phyloP scores from a whole-genome alignment of 1,140 invertebrate genomes.

The Hyphantria cunea region DNA sequence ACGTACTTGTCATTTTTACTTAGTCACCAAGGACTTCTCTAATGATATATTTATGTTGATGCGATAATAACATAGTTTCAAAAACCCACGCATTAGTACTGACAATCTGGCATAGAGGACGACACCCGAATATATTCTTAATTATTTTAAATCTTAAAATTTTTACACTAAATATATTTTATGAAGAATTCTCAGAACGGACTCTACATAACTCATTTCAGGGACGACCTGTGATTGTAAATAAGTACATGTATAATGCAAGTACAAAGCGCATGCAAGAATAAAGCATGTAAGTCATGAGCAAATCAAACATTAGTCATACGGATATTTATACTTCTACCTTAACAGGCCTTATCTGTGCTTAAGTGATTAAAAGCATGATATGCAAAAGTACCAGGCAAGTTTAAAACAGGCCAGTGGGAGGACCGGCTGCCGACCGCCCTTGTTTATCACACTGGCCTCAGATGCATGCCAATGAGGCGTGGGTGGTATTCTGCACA shows the following conservation, averaged over 20 bases:
- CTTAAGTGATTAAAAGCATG: too few species aligned
- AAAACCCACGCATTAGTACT: too few species aligned
- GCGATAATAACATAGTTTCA: too few species aligned
- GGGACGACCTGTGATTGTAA: not conserved
- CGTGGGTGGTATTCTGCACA: slow-evolving; percentile 56
- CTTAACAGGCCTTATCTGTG: too few species aligned
- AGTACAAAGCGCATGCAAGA: not conserved
- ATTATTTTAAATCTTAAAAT: too few species aligned
- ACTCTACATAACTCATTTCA: not conserved
- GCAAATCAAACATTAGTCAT: slow-evolving; percentile 11
- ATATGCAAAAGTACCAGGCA: slow-evolving; percentile 12
- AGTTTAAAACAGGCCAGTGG: slow-evolving; percentile 37
- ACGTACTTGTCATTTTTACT: too few species aligned
- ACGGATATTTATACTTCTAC: slow-evolving; percentile 14
- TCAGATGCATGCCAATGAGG: slow-evolving; percentile 58
- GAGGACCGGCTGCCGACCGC: slow-evolving; percentile 45
- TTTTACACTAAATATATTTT: not conserved
- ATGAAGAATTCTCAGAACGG: not conserved
- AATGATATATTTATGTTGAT: too few species aligned
- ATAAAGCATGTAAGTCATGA: not conserved
- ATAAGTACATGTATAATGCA: not conserved
- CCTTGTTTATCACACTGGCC: slow-evolving; percentile 44
- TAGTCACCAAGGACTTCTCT: too few species aligned
- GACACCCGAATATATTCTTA: too few species aligned
- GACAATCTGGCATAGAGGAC: too few species aligned